These are phyloP conservation scores for Piezodorus guildinii DNA, from an alignment of 1,140 invertebrate species.

Conservation along the genomic window DNA sequence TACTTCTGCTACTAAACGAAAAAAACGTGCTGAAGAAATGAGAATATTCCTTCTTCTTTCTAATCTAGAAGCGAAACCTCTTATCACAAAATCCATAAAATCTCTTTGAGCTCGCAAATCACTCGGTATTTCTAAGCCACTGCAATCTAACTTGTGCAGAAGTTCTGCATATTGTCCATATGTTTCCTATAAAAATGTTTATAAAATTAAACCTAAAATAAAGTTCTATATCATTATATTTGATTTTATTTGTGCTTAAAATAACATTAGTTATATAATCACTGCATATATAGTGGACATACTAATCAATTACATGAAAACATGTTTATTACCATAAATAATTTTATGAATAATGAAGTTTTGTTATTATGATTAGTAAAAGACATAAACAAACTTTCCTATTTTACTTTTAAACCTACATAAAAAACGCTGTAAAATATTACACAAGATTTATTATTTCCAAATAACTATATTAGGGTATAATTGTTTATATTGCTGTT, in stretches of 20 bases:
- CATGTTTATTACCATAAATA: no score
- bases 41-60: slow-evolving; percentile 62
- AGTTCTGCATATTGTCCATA: slow-evolving; percentile 64
- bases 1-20: slow-evolving; percentile 59
- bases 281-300: no score
- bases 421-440: no score
- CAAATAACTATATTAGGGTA: no score
- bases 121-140: slow-evolving; percentile 40
- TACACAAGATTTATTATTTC: no score
- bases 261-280: no score
- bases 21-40: slow-evolving; percentile 62
- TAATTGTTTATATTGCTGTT: no score
- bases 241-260: background rate
- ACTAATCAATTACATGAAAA: no score
- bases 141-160: slow-evolving; percentile 50
- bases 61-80: slow-evolving; percentile 62
- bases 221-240: background rate
- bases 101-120: slow-evolving; percentile 53
- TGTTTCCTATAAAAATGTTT: slow-evolving; percentile 44
- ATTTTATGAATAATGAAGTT: no score
- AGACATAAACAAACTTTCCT: no score
- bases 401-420: no score
- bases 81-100: slow-evolving; percentile 69
- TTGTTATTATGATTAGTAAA: no score
- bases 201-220: slow-evolving; percentile 8